These are phyloP conservation scores for Epirrhoe tristata DNA, from an alignment of 2,888 invertebrate species.

Conservation along the genomic window DNA sequence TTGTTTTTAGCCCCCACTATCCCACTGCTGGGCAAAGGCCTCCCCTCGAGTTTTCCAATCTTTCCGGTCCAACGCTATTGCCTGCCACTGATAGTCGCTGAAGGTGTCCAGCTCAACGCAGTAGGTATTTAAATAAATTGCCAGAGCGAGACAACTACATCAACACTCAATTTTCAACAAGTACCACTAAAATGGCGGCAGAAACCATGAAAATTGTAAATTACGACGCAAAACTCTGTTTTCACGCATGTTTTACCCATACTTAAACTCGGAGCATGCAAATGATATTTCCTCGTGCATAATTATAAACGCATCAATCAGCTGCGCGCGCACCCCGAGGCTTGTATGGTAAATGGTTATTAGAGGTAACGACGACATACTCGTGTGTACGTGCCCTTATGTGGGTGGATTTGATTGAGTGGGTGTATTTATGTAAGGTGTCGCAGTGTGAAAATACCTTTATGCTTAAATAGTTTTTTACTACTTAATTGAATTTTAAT, in stretches of 20 bases:
- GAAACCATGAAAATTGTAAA: slow-evolving; percentile 12
- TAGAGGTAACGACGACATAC: slow-evolving; percentile 50
- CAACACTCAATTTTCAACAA: slow-evolving; percentile 2
- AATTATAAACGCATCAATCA: slow-evolving; percentile 85
- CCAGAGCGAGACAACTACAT: background rate
- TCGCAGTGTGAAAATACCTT: background rate
- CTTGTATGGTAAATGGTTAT: slow-evolving; percentile 71
- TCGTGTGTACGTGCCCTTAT: slow-evolving; percentile 15
- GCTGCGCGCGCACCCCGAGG: slow-evolving; percentile 65
- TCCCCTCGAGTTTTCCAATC: no score
- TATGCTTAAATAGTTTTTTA: background rate
- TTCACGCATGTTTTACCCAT: slow-evolving; percentile 26
- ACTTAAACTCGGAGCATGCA: slow-evolving; percentile 51
- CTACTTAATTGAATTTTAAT: no score
- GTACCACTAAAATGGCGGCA: background rate
- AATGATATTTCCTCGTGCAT: slow-evolving; percentile 75
- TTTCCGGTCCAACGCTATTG: no score
- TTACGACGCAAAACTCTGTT: slow-evolving; percentile 19
- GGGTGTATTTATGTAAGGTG: background rate
- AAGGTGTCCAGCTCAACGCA: no score
- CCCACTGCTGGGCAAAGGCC: no score
- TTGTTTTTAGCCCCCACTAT: no score
- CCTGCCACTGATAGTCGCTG: no score
- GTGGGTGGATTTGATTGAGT: slow-evolving; percentile 8
- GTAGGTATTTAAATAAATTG: no score